These are phyloP conservation scores for Hyperoplus immaculatus DNA, from an alignment of 2,797 vertebrate genomes.

Conservation along the genomic window DNA sequence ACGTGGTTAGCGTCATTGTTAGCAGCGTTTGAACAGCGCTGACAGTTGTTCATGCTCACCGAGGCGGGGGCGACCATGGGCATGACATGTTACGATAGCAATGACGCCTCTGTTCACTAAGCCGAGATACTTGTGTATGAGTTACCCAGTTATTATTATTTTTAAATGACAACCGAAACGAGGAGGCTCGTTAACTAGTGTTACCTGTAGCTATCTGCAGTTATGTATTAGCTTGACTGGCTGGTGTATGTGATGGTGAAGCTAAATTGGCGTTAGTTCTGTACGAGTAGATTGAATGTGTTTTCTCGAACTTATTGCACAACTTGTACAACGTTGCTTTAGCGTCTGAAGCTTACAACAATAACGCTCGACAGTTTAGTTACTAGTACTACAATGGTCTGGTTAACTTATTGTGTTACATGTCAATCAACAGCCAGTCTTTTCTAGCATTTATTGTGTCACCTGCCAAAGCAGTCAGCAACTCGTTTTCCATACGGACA, in stretches of 20 bases:
- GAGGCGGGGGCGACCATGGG: not conserved
- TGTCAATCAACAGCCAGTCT: not conserved
- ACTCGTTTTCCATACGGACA: not conserved
- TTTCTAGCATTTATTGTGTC: not conserved
- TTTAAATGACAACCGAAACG: not conserved
- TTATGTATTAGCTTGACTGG: conserved; percentile 30
- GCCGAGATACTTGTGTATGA: not conserved
- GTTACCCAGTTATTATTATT: not conserved
- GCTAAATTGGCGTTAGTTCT: not conserved
- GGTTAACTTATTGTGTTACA: not conserved
- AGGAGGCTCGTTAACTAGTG: not conserved
- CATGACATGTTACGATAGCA: conserved; percentile 24
- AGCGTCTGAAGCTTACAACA: not conserved
- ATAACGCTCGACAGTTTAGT: not conserved
- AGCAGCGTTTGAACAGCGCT: conserved; percentile 49
- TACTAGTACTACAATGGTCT: not conserved
- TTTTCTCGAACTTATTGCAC: not conserved
- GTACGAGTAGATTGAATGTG: not conserved
- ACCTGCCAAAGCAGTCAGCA: not conserved
- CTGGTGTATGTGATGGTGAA: conserved; percentile 4
- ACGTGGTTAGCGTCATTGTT: conserved; percentile 70
- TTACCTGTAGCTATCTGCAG: not conserved
- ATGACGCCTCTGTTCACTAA: not conserved
- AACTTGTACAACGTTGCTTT: not conserved
- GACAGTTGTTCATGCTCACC: conserved; percentile 31